Conservation (phyloP, 2,797 vertebrate species). For the Pagetopsis macropterus region DNA sequence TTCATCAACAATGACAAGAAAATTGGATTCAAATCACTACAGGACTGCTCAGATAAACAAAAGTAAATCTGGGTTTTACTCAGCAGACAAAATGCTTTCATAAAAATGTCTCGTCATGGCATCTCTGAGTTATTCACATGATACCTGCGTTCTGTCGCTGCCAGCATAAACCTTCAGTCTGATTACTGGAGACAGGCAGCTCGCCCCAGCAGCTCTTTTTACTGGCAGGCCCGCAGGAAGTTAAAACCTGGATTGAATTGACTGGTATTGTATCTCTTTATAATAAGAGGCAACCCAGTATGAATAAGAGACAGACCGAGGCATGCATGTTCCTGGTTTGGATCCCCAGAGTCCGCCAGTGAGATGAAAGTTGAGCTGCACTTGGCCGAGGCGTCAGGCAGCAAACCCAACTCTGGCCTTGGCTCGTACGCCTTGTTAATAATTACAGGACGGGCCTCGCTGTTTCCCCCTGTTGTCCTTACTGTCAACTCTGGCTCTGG, state of each 20-base stretch:
- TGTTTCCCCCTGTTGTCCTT: slow-evolving; percentile 41
- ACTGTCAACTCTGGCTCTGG: slow-evolving; percentile 43
- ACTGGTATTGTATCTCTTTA: slow-evolving; percentile 44
- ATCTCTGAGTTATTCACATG: slow-evolving; percentile 59
- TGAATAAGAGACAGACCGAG: slow-evolving; percentile 37
- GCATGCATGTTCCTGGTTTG: slow-evolving; percentile 37
- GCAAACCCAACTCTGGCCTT: slow-evolving; percentile 45
- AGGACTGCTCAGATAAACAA: slow-evolving; percentile 53
- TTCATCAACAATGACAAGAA: slow-evolving; percentile 62
- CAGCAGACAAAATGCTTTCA: slow-evolving; percentile 46
- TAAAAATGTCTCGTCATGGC: slow-evolving; percentile 50
- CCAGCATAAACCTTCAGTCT: slow-evolving; percentile 70
- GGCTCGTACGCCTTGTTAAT: slow-evolving; percentile 54
- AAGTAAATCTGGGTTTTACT: slow-evolving; percentile 55
- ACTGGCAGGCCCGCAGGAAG: slow-evolving; percentile 66
- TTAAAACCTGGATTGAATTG: slow-evolving; percentile 55
- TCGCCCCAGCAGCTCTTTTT: slow-evolving; percentile 62
- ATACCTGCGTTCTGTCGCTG: slow-evolving; percentile 45
- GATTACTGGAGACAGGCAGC: slow-evolving; percentile 65
- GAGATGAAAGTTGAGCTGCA: slow-evolving; percentile 61
- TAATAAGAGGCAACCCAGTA: slow-evolving; percentile 42
- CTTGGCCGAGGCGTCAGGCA: slow-evolving; percentile 38
- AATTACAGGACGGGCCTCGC: slow-evolving; percentile 48
- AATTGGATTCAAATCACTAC: slow-evolving; percentile 57
- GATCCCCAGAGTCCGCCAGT: slow-evolving; percentile 44